Evolutionary conservation across 1,140 invertebrate genomes (phyloP).

Genomic region (Tetragnatha versicolor): DNA sequence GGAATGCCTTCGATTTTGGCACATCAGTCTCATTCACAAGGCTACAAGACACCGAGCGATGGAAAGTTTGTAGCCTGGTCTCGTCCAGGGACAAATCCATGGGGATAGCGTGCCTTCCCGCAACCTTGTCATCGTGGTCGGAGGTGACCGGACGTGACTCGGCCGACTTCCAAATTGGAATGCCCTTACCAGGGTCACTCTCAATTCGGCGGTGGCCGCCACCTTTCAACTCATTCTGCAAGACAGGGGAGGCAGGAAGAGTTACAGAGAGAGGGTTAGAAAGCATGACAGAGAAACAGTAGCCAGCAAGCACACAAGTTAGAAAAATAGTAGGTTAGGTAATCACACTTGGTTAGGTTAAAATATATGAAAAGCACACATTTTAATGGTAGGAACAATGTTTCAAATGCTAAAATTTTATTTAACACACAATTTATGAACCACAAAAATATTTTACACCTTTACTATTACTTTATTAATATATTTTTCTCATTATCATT

Average conservation of each 20-base stretch:
- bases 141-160: slow-evolving; percentile 33
- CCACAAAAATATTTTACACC: no score
- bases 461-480: no score
- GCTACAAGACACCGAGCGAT: slow-evolving; percentile 69
- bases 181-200: slow-evolving; percentile 49
- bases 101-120: slow-evolving; percentile 6
- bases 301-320: not conserved
- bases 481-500: no score
- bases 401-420: no score
- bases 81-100: slow-evolving; percentile 37
- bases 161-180: slow-evolving; percentile 36
- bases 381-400: not conserved
- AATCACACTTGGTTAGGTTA: not conserved
- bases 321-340: not conserved
- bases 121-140: slow-evolving; percentile 34
- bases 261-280: slow-evolving; percentile 5
- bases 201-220: slow-evolving; percentile 47
- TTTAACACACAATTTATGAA: no score
- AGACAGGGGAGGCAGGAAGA: not conserved
- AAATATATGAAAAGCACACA: not conserved
- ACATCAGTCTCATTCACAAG: slow-evolving; percentile 63
- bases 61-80: slow-evolving; percentile 60
- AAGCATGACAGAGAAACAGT: not conserved
- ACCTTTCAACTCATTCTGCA: slow-evolving; percentile 46
- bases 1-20: slow-evolving; percentile 41